Percentiles rank a stretch among this genome's conserved stretches.
These are phyloP conservation scores for Neopelma chrysocephalum DNA, from an alignment of 2,797 vertebrate species.

Conservation along the genomic window DNA sequence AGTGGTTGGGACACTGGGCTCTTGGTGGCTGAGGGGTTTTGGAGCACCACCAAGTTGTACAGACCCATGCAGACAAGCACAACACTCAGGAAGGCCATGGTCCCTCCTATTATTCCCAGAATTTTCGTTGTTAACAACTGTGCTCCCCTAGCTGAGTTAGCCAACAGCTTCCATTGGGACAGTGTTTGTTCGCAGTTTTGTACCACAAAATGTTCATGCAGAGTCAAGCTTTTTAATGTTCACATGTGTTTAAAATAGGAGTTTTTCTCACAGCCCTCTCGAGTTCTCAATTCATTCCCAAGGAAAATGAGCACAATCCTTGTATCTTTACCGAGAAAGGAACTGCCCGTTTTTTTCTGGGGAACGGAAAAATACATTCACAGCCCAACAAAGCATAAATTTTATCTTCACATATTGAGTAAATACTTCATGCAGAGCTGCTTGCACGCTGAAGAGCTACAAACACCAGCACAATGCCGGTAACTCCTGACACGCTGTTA, in stretches of 20 bases:
- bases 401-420: not conserved
- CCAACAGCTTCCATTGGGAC: not conserved
- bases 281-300: not conserved
- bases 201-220: not conserved
- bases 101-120: not conserved
- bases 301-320: not conserved
- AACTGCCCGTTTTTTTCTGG: not conserved
- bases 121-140: not conserved
- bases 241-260: not conserved
- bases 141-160: not conserved
- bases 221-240: not conserved
- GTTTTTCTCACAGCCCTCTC: not conserved
- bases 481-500: not conserved
- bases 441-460: not conserved
- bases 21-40: not conserved
- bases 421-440: not conserved
- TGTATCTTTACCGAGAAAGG: not conserved
- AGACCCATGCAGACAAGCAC: not conserved
- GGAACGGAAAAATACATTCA: not conserved
- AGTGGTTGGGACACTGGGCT: not conserved
- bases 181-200: not conserved
- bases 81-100: not conserved
- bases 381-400: not conserved
- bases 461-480: not conserved
- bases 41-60: not conserved